Conservation (phyloP, 2,113 vertebrate species). For the Hypomesus transpacificus region DNA sequence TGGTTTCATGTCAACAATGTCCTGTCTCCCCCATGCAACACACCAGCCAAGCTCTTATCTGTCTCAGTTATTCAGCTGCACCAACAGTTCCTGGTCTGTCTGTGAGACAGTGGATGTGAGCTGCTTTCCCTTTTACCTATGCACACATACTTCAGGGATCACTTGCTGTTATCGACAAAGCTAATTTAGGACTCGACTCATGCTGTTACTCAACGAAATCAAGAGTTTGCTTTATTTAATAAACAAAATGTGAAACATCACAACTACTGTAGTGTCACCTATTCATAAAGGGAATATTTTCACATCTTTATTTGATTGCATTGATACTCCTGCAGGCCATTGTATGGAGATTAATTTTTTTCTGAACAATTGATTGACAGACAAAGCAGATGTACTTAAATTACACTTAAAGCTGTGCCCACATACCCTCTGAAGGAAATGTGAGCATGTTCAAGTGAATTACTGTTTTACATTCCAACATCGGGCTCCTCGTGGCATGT, state of each 20-base stretch:
- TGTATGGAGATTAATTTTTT: background rate
- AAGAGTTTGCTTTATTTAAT: too few species aligned
- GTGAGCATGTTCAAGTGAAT: constrained; percentile 2
- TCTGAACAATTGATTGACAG: constrained; percentile 12
- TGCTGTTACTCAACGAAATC: too few species aligned
- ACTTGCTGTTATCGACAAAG: too few species aligned
- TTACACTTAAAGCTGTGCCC: too few species aligned
- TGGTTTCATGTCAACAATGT: background rate
- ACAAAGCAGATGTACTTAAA: background rate
- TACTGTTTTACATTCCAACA: background rate
- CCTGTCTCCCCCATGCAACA: constrained; percentile 7
- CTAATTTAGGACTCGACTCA: too few species aligned
- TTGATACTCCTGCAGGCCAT: background rate
- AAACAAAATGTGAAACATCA: too few species aligned
- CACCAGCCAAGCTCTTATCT: background rate
- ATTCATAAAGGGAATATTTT: background rate
- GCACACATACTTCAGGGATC: background rate
- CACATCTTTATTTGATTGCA: background rate
- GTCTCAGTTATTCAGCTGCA: background rate
- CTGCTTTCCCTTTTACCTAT: background rate
- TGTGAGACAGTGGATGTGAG: background rate
- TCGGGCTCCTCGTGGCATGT: constrained; percentile 6
- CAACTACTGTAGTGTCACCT: background rate
- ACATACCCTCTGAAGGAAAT: background rate
- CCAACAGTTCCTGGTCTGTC: background rate